Percentiles rank a stretch among this genome's conserved stretches.
Evolutionary conservation across 2,888 invertebrate species (phyloP).

Genomic region (Caenorhabditis drosophilae): DNA sequence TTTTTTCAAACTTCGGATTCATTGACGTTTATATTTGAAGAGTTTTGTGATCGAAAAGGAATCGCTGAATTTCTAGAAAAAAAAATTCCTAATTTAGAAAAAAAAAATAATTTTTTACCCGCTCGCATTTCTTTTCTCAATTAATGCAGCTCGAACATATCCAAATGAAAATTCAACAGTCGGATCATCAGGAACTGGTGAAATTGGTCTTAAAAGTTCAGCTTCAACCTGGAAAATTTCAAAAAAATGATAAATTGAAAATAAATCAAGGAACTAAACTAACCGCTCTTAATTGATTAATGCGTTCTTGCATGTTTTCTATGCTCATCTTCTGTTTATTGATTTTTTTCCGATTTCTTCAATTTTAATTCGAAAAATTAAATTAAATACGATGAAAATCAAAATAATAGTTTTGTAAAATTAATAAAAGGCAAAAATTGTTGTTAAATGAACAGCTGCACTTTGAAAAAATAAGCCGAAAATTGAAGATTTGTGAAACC

Average conservation of each 20-base stretch:
- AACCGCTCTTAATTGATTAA: constrained; percentile 22
- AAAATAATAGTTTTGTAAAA: no score
- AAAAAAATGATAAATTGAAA: not conserved
- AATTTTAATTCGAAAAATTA: no score
- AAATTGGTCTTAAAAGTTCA: constrained; percentile 9
- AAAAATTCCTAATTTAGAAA: not conserved
- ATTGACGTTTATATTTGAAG: not conserved
- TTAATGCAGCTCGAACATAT: constrained; percentile 17
- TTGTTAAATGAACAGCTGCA: no score
- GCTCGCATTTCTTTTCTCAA: not conserved
- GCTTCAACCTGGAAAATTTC: constrained; percentile 23
- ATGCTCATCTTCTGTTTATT: no score
- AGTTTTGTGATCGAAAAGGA: constrained; percentile 2
- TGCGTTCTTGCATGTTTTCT: no score
- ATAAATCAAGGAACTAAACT: constrained; percentile 1
- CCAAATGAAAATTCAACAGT: constrained; percentile 8
- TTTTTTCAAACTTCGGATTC: not conserved
- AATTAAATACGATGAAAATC: no score
- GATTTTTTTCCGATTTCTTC: no score
- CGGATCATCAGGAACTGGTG: constrained; percentile 27
- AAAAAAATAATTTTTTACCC: not conserved
- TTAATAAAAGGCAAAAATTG: no score
- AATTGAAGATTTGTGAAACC: no score
- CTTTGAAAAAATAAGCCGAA: no score
- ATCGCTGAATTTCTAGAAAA: not conserved